A percentile compares a stretch with the other conserved stretches of the same genome.
phyloP scores from a whole-genome alignment of 92 coral and sea anemone species.

The Zoanthus solanderi region DNA sequence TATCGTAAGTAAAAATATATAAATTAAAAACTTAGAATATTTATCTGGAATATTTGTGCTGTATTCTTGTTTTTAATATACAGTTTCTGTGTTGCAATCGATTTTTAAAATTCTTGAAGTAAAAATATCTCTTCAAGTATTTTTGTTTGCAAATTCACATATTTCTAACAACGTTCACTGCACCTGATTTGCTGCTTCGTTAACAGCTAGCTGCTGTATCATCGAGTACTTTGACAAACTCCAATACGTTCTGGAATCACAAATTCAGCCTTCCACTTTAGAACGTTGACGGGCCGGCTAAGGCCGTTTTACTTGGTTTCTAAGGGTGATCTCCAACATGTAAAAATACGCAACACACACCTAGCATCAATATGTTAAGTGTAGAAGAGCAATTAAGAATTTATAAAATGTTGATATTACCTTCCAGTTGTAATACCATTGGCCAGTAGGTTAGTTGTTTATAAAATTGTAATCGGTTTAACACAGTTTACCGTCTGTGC shows the following conservation, averaged over 20 bases:
- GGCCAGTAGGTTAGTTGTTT: neutral
- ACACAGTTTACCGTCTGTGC: too few relatives aligned
- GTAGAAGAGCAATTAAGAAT: slow-evolving; percentile 7
- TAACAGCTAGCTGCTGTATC: neutral
- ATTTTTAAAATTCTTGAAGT: neutral
- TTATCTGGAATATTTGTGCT: neutral
- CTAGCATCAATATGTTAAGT: neutral
- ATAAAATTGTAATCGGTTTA: too few relatives aligned
- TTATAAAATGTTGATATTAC: slow-evolving; percentile 24
- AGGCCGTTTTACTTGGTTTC: slow-evolving; percentile 9
- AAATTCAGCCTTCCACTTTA: neutral
- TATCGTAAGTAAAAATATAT: too few relatives aligned
- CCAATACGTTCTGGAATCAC: neutral
- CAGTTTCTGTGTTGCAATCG: neutral
- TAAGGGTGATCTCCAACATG: slow-evolving; percentile 45
- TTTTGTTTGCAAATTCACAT: neutral
- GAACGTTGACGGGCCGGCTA: neutral
- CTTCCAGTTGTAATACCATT: neutral
- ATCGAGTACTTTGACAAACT: neutral
- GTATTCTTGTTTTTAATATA: neutral
- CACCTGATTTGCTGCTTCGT: neutral
- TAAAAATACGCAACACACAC: slow-evolving; percentile 7
- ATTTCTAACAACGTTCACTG: neutral
- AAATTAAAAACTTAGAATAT: neutral
- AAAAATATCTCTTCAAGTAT: neutral